Conservation (phyloP, 1,140 invertebrate species). For the Octopus bimaculoides region DNA sequence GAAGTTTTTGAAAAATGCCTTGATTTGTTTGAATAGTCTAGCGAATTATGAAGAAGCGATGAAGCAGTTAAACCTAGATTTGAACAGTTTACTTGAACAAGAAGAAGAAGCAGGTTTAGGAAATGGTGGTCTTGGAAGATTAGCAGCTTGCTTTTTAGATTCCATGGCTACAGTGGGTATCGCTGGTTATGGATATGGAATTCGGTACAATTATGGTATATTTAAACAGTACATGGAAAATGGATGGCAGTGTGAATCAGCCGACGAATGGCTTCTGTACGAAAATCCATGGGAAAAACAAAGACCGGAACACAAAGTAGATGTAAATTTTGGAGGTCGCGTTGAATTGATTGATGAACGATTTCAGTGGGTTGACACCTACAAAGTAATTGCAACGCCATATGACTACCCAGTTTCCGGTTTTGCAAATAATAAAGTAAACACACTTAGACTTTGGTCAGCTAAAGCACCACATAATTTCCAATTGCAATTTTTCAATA, state of each 20-base stretch:
- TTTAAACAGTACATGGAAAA: conserved; percentile 94
- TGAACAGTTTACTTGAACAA: conserved; percentile 92
- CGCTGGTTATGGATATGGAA: conserved; percentile 97
- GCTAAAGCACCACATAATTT: conserved; percentile 96
- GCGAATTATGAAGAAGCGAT: conserved; percentile 93
- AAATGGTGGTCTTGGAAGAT: conserved; percentile 92
- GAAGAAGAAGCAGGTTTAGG: conserved; percentile 98
- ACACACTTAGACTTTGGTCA: conserved; percentile 94
- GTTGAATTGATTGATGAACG: conserved; percentile 83
- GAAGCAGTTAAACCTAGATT: conserved; percentile 79
- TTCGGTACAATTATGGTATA: conserved; percentile 98
- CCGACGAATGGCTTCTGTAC: conserved; percentile 92
- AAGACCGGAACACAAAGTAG: conserved; percentile 84
- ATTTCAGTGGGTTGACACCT: conserved; percentile 77
- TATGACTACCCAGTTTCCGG: conserved; percentile 97
- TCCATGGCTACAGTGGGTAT: conserved; percentile 96
- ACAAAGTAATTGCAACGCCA: conserved; percentile 89
- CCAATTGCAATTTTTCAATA: conserved; percentile 96
- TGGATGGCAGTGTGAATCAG: conserved; percentile 82
- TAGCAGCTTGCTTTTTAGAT: conserved; percentile 97
- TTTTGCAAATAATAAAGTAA: conserved; percentile 95
- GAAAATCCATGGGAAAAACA: conserved; percentile 98
- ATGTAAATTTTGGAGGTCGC: conserved; percentile 91
- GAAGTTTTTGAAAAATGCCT: conserved; percentile 91
- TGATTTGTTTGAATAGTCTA: conserved; percentile 97